phyloP scores from a whole-genome alignment of 2,797 vertebrate species.

The Poeciliopsis presidionis region DNA sequence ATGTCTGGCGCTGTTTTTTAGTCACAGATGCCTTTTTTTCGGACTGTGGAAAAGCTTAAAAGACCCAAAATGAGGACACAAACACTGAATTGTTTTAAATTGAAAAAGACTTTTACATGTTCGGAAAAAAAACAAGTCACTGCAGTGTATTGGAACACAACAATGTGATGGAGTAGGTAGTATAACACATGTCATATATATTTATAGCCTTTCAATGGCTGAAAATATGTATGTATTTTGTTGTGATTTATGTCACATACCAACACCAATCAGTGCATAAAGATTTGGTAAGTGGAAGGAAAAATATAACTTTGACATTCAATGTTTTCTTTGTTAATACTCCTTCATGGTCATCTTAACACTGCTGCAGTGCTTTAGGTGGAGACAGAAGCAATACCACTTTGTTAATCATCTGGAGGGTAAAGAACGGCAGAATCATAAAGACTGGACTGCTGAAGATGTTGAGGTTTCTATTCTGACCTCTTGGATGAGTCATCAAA shows the following conservation, averaged over 20 bases:
- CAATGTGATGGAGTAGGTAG: constrained; percentile 17
- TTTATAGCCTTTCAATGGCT: neutral
- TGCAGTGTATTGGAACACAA: constrained; percentile 31
- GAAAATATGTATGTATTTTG: neutral
- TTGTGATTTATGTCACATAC: neutral
- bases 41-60: constrained; percentile 14
- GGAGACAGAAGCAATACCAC: constrained; percentile 77
- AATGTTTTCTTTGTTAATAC: neutral
- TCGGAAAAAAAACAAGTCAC: neutral
- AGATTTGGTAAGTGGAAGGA: neutral
- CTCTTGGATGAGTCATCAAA: neutral
- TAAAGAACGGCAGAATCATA: constrained; percentile 51
- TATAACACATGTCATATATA: constrained; percentile 5
- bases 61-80: constrained; percentile 28
- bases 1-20: constrained; percentile 47
- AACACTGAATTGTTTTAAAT: constrained; percentile 14
- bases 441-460: neutral
- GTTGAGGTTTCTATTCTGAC: neutral
- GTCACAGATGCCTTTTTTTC: constrained; percentile 59
- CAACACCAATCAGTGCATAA: neutral
- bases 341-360: constrained; percentile 51
- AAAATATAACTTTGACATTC: neutral
- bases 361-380: constrained; percentile 85
- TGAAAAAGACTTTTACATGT: neutral
- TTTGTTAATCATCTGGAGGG: constrained; percentile 79